Conservation (phyloP, 2,797 vertebrate genomes). For the Vipera latastei region DNA sequence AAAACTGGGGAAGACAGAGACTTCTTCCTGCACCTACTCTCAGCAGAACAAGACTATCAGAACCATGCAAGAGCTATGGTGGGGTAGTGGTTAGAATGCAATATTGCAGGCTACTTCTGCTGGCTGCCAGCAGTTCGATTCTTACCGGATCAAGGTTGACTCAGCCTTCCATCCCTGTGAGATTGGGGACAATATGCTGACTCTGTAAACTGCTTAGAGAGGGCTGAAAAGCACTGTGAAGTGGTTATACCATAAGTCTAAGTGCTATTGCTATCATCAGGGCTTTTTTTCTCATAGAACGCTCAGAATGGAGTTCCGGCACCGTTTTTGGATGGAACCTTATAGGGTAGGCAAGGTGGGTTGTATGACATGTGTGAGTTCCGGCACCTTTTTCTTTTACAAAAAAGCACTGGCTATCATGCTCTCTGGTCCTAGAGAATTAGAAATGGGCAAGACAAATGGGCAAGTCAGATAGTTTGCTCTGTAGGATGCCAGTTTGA, state of each 20-base stretch:
- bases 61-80: not conserved
- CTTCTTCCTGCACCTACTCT: not conserved
- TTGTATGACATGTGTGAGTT: no score
- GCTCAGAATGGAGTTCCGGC: no score
- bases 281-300: no score
- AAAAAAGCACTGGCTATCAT: not conserved
- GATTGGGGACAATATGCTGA: not conserved
- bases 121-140: not conserved
- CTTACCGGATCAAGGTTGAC: not conserved
- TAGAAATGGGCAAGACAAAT: not conserved
- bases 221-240: not conserved
- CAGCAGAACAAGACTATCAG: not conserved
- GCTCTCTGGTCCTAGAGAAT: not conserved
- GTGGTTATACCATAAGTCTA: not conserved
- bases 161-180: not conserved
- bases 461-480: not conserved
- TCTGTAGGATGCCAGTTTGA: not conserved
- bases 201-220: not conserved
- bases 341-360: no score
- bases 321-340: no score
- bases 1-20: not conserved
- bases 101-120: not conserved
- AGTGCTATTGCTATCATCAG: not conserved
- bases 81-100: not conserved
- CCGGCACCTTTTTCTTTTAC: no score